Conservation (phyloP, 2,797 vertebrate species). For the Kryptopterus vitreolus region DNA sequence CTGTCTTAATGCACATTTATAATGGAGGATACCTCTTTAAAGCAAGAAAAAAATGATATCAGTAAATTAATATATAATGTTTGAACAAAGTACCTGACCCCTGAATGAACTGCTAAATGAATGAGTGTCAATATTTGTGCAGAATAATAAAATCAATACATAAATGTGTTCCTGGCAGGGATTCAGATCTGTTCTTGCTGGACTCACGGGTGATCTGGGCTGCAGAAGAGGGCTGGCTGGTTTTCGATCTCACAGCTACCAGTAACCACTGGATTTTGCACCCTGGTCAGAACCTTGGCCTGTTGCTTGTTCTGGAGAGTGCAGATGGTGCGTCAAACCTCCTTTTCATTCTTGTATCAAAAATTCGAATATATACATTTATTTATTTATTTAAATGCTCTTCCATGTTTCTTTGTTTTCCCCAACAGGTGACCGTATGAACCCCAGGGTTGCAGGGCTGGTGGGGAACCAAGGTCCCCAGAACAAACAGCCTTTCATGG, state of each 20-base stretch:
- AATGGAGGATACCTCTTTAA: background rate
- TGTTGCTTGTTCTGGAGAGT: conserved; percentile 86
- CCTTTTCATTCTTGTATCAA: background rate
- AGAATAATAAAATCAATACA: background rate
- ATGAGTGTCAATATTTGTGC: background rate
- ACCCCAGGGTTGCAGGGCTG: conserved; percentile 82
- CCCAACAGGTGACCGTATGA: conserved; percentile 83
- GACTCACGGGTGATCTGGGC: conserved; percentile 88
- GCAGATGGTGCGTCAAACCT: conserved; percentile 77
- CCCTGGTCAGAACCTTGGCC: conserved; percentile 87
- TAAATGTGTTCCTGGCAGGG: conserved; percentile 67
- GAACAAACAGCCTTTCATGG: conserved; percentile 93
- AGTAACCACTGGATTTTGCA: conserved; percentile 91
- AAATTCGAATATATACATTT: background rate
- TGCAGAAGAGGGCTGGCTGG: conserved; percentile 92
- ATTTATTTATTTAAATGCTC: background rate
- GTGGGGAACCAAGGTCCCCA: conserved; percentile 80
- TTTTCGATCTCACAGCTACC: conserved; percentile 91
- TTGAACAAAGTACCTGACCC: background rate
- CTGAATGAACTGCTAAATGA: background rate
- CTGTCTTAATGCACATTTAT: background rate
- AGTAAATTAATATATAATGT: background rate
- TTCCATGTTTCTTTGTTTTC: conserved; percentile 46
- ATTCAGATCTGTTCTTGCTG: conserved; percentile 85
- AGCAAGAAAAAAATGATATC: background rate